Base-by-base conservation (phyloP, 1,140 invertebrate species). In the Caenorhabditis remanei region DNA sequence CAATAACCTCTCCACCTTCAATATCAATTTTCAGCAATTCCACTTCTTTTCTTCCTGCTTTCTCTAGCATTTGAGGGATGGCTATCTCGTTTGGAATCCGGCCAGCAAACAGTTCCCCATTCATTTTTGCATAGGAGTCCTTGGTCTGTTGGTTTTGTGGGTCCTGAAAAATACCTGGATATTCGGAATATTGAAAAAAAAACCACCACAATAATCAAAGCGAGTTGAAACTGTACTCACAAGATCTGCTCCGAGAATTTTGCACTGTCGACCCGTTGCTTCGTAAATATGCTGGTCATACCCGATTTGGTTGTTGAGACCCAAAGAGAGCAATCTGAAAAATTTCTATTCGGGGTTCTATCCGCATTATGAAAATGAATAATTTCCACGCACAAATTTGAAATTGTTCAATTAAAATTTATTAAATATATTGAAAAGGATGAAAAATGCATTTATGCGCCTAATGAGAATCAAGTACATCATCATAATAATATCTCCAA, bases 201-300 rank as follows among this genome's bases (percentile, higher is more conserved):
- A 2, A 11, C n/a, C 24, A 4, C 2, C 32, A 32, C 32, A 32
- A 1, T 58, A 0, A 32, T 32, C 32, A 32, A 32, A 32, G 32
- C 32, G 1, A 32, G 32, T 32, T 32, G 32, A 32, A 32, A 32
- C 32, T 2, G 32, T 1, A 32, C 71, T 79, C 13, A 79, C 71
- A 7, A 24, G 11, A 79, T 79, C 71, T 1, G 71, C 71, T 50
- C 46, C 71, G 0, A 79, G 43, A 24, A 79, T 79, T 11, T 13
- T 79, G 71, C 71, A 79, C 14, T 79, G 46, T 79, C 13, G 21
- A 13, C 71, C 71, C 2, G 71, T 79, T 19, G n/a, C 71, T 53
- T 79, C 46, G 24, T 50, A 79, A 21, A 79, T 79, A 11, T 79
- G 71, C n/a, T 24, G 21, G n/a, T 79, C 71, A 79, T 53, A 79